Evolutionary conservation across 2,888 invertebrate genomes (phyloP), one percentile per base, ranked within the genome.

Genomic region (Autographa gamma): DNA sequence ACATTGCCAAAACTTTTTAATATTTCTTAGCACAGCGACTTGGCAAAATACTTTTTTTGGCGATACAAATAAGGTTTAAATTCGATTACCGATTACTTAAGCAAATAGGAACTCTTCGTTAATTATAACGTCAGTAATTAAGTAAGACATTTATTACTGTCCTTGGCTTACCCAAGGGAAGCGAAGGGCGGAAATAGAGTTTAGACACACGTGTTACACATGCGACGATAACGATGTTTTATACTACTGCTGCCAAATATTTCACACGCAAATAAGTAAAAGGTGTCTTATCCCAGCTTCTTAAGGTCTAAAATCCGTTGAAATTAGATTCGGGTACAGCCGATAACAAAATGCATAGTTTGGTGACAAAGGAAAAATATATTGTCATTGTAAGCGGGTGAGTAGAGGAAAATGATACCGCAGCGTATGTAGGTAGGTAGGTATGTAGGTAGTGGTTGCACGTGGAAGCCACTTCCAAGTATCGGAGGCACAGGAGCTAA

Each of bases 151-250:
- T 91, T 92, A 92, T 91, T 88, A 80, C 86, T 88, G 92, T 92
- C 92, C 92, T 93, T 93, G 92, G 89, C 81, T 86, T 86, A 89
- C 88, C 88, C 88, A 84, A 89, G 91, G 87, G 87, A 91, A 90
- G 88, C 89, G 89, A 91, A 91, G 93, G 93, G 93, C 94, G 94
- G 94, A 94, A 92, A 90, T 91, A 90, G 89, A 89, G 86, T 85
- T 81, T 80, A 87, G 86, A 84, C 90, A 92, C 93, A 94, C 93
- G 93, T 94, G 93, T 88, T 88, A 82, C 89, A 88, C 93, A 93
- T 87, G 89, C 91, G 85, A 86, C 89, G 93, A 93, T 93, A 93
- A 92, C 90, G 88, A 88, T 82, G 81, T 76, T 74, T 74, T 81
- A 74, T 78, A 80, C 81, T 66, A 70, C 59, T 80, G 76, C 78